Evolutionary conservation across 2,888 invertebrate species (phyloP), one percentile per base, ranked within the genome.

Genomic region (Scaptomyza parva): DNA sequence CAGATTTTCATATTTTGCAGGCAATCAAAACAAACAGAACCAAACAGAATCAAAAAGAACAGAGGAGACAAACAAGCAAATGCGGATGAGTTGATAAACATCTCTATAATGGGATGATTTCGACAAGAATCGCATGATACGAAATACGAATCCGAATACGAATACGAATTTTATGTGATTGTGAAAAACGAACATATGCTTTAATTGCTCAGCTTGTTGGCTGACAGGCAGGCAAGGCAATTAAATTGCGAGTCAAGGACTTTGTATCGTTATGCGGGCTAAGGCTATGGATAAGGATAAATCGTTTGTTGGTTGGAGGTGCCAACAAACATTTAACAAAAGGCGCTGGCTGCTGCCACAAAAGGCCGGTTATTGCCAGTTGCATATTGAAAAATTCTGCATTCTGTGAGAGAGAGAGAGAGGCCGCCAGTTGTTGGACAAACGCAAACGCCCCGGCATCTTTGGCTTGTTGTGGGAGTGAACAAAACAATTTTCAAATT

Each of bases 91-190:
- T 22, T 53, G 89, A 90, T 89, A 89, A 90, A 79, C 84, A 90
- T 89, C 89, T 90, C 70, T 55, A 78, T 89, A 89, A 90, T 89
- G 86, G 84, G 74, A 76, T 70, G 72, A 82, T 79, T 83, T 71
- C 60, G 64, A 66, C 70, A 69, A 30, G 30, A 66, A 83, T 80
- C 66, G 45, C 52, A 40, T 37, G 60, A 73, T 71, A 43, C 24
- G 58, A 37, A 37, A n/a, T n/a, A n/a, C 24, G 58, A 37, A 37
- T 28, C 8, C 17, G 45, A 45, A 18, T 30, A n/a, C 24, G 58
- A 37, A 37, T 28, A 28, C 17, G 45, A 45, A 18, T 30, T 60
- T 41, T 35, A n/a, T n/a, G 28, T 45, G 54, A 54, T 54, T 64
- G 33, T 35, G 12, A 51, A 40, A 39, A 22, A 63, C 63, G 64